These are phyloP conservation scores for Archegozetes longisetosus DNA, from an alignment of 1,140 invertebrate genomes.

Conservation along the genomic window DNA sequence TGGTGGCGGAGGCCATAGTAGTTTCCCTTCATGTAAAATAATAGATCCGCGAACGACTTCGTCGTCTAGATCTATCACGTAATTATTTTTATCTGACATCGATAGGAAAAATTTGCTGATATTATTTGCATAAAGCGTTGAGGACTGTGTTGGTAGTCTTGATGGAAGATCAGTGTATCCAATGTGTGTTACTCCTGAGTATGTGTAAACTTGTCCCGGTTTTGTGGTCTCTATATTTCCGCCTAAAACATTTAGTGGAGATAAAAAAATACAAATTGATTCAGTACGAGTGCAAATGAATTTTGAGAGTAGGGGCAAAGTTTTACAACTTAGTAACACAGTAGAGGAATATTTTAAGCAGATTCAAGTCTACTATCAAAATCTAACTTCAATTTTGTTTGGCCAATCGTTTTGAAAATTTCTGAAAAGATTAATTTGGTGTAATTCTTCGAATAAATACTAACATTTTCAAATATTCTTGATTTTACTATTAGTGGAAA, in stretches of 20 bases:
- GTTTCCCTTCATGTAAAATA: constrained; percentile 51
- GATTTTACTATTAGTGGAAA: neutral
- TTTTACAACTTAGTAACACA: too few relatives aligned
- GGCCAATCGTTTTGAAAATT: too few relatives aligned
- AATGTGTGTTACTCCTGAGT: constrained; percentile 60
- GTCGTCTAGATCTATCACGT: constrained; percentile 59
- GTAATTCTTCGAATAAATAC: too few relatives aligned
- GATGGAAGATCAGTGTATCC: constrained; percentile 70
- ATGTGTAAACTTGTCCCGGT: constrained; percentile 54
- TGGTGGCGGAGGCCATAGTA: constrained; percentile 62
- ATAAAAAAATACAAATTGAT: too few relatives aligned
- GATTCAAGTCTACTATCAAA: too few relatives aligned
- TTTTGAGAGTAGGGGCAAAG: too few relatives aligned
- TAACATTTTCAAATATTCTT: neutral
- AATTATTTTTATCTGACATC: constrained; percentile 46
- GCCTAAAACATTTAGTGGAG: constrained; percentile 27
- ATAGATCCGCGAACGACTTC: constrained; percentile 71
- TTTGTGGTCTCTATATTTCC: constrained; percentile 71
- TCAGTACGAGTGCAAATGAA: too few relatives aligned
- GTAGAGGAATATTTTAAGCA: too few relatives aligned
- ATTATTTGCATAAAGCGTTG: constrained; percentile 74
- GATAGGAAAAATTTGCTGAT: constrained; percentile 71
- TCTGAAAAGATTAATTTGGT: too few relatives aligned
- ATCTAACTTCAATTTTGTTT: too few relatives aligned
- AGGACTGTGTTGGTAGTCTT: constrained; percentile 65